Percentiles rank a stretch among this genome's conserved stretches.
phyloP scores from a whole-genome alignment of 1,140 invertebrate species.

The Ostrea denselamellosa region DNA sequence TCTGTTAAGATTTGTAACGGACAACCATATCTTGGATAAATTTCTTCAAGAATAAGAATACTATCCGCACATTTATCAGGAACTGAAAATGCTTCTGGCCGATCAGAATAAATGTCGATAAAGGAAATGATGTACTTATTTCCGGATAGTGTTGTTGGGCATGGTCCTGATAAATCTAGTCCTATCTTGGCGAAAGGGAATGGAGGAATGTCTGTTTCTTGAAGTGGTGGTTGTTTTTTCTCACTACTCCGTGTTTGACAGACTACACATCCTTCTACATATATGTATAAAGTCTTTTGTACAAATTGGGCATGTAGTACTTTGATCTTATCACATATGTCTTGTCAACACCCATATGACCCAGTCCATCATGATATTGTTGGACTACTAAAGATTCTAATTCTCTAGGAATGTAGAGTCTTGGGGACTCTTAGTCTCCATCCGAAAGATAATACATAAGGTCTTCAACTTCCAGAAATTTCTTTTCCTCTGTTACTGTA shows the following conservation, averaged over 20 bases:
- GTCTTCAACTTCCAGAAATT: too few species aligned
- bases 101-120: slow-evolving; percentile 50
- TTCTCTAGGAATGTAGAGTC: too few species aligned
- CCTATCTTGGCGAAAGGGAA: slow-evolving; percentile 53
- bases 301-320: slow-evolving; percentile 59
- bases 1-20: slow-evolving; percentile 53
- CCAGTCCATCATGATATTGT: too few species aligned
- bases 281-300: slow-evolving; percentile 47
- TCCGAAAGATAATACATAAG: too few species aligned
- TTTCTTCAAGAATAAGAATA: slow-evolving; percentile 53
- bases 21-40: slow-evolving; percentile 55
- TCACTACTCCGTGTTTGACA: slow-evolving; percentile 51
- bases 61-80: background rate
- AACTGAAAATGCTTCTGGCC: too few species aligned
- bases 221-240: slow-evolving; percentile 46
- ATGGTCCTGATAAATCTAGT: slow-evolving; percentile 61
- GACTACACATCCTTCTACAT: slow-evolving; percentile 40
- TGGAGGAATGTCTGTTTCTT: slow-evolving; percentile 55
- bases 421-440: too few species aligned
- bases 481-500: too few species aligned
- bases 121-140: slow-evolving; percentile 55
- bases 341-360: too few species aligned
- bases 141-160: slow-evolving; percentile 44
- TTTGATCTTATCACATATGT: too few species aligned
- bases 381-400: too few species aligned